Conservation (phyloP, 1,140 invertebrate genomes). For the Pogonomyrmex barbatus region DNA sequence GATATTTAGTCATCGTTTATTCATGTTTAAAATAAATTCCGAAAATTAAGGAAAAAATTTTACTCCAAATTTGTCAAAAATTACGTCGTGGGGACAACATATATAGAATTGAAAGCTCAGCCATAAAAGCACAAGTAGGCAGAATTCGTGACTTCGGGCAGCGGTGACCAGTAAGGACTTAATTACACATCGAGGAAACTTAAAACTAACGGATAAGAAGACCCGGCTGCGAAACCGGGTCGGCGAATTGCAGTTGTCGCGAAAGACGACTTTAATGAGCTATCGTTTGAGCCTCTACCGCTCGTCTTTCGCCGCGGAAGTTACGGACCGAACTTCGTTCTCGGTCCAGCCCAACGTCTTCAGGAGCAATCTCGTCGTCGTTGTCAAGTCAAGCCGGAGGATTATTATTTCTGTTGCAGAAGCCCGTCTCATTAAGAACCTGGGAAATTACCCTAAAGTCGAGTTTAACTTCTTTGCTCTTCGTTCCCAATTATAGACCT, state of each 20-base stretch:
- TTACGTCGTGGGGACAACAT: background rate
- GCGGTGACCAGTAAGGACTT: conserved; percentile 38
- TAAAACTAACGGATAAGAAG: conserved; percentile 43
- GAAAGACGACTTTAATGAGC: conserved; percentile 57
- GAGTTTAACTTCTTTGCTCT: conserved; percentile 41
- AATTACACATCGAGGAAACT: conserved; percentile 21
- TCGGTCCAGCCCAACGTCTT: conserved; percentile 20
- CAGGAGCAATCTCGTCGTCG: conserved; percentile 34
- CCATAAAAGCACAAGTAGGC: background rate
- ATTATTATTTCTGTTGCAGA: conserved; percentile 55
- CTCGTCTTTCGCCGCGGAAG: conserved; percentile 28
- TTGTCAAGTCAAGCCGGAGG: conserved; percentile 8
- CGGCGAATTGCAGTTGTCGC: conserved; percentile 54
- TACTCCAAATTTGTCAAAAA: background rate
- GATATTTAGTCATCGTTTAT: background rate
- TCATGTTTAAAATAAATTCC: background rate
- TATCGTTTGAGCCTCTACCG: conserved; percentile 48
- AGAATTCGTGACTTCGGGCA: background rate
- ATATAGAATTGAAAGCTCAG: conserved; percentile 25
- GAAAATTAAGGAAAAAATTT: background rate
- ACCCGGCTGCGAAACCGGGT: conserved; percentile 11
- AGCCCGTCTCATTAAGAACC: conserved; percentile 34
- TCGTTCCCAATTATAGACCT: conserved; percentile 12
- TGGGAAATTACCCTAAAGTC: conserved; percentile 48
- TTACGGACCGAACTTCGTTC: conserved; percentile 32